A percentile compares a stretch with the other conserved stretches of the same genome.
Evolutionary conservation across 2,888 invertebrate species (phyloP).

Genomic region (Drosophila melanocephala): DNA sequence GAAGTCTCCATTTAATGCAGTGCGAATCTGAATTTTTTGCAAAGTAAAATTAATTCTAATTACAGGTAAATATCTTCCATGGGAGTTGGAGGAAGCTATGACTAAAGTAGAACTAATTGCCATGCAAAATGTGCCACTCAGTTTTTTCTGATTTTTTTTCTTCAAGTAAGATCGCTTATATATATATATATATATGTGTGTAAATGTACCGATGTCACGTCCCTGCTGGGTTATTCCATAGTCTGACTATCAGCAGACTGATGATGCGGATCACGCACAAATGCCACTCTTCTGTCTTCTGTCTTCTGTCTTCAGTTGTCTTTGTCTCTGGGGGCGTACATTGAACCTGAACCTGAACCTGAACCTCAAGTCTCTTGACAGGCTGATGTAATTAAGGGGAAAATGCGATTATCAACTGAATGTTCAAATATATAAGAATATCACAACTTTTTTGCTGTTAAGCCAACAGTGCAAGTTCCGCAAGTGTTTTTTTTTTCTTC

Average conservation of each 20-base stretch:
- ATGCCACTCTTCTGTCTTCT: slow-evolving; percentile 11
- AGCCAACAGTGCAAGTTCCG: neutral
- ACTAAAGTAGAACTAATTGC: slow-evolving; percentile 38
- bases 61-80: neutral
- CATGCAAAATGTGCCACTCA: slow-evolving; percentile 37
- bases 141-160: neutral
- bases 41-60: neutral
- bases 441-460: neutral
- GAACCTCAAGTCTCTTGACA: slow-evolving; percentile 6
- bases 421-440: slow-evolving; percentile 3
- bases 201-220: slow-evolving; percentile 40
- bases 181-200: neutral
- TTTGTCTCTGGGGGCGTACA: slow-evolving; percentile 31
- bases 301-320: slow-evolving; percentile 2
- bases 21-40: neutral
- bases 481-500: neutral
- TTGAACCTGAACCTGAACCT: slow-evolving; percentile 41
- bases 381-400: slow-evolving; percentile 35
- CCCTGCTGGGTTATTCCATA: slow-evolving; percentile 51
- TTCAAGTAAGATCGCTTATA: slow-evolving; percentile 5
- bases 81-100: neutral
- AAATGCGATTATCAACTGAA: slow-evolving; percentile 18
- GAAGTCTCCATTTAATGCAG: neutral
- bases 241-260: slow-evolving; percentile 24
- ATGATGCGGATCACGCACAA: slow-evolving; percentile 51